phyloP scores from a whole-genome alignment of 1,140 invertebrate species.

The Battus philenor region DNA sequence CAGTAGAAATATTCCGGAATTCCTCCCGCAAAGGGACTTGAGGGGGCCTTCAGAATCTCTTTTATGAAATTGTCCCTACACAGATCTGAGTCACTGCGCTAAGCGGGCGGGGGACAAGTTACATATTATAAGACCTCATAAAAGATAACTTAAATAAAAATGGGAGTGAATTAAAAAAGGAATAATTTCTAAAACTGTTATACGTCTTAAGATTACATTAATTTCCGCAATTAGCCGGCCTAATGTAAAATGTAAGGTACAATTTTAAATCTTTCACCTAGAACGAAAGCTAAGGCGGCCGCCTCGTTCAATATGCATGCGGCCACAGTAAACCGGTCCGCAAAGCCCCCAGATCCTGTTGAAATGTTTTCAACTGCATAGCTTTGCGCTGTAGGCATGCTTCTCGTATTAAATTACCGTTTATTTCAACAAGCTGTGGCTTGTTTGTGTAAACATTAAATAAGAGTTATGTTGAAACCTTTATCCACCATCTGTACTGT shows the following conservation, averaged over 20 bases:
- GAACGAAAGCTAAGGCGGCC: constrained; percentile 5
- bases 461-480: constrained; percentile 3
- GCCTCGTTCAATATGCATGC: constrained; percentile 16
- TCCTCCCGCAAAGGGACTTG: too few relatives aligned
- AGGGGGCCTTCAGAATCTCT: too few relatives aligned
- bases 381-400: constrained; percentile 13
- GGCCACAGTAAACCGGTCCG: constrained; percentile 14
- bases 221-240: not conserved
- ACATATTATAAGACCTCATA: too few relatives aligned
- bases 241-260: constrained; percentile 8
- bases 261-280: constrained; percentile 14
- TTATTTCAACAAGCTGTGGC: constrained; percentile 8
- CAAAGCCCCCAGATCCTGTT: constrained; percentile 15
- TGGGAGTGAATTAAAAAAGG: too few relatives aligned
- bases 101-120: too few relatives aligned
- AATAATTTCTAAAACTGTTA: too few relatives aligned
- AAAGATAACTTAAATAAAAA: too few relatives aligned
- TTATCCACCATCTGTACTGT: not conserved
- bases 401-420: constrained; percentile 9
- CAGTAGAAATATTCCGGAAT: too few relatives aligned
- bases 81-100: too few relatives aligned
- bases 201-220: too few relatives aligned
- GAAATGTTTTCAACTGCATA: constrained; percentile 17
- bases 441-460: constrained; percentile 7
- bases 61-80: too few relatives aligned